Evolutionary conservation across 2,797 vertebrate species (phyloP).

Genomic region (Anniella stebbinsi): DNA sequence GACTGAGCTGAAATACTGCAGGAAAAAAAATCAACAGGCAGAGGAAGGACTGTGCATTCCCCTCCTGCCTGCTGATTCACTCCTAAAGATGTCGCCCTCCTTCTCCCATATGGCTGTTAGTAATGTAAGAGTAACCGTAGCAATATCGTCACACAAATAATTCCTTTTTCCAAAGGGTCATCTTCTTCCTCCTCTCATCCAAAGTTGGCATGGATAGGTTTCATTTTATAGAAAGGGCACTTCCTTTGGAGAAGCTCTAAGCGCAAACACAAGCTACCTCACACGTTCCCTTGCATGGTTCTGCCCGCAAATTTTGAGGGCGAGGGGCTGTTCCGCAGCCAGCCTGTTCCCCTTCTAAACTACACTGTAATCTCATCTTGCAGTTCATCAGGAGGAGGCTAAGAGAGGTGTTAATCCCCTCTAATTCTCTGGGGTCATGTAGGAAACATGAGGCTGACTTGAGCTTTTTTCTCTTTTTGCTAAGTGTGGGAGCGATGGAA

Average conservation of each 20-base stretch:
- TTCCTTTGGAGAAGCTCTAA: conserved; percentile 44
- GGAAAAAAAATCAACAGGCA: neutral
- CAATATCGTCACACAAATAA: neutral
- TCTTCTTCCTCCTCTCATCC: conserved; percentile 2
- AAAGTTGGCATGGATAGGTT: neutral
- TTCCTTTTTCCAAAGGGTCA: neutral
- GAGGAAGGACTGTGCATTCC: neutral
- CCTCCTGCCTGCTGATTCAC: neutral
- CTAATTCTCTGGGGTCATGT: conserved; percentile 65
- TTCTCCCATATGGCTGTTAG: neutral
- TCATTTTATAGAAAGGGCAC: conserved; percentile 56
- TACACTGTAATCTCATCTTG: conserved; percentile 34
- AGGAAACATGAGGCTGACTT: conserved; percentile 33
- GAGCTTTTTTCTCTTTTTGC: conserved; percentile 53
- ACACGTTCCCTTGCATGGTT: conserved; percentile 39
- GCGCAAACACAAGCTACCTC: conserved; percentile 55
- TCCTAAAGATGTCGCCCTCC: too few relatives aligned
- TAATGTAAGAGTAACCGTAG: neutral
- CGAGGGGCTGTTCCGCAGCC: conserved; percentile 54
- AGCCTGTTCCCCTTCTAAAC: conserved; percentile 54
- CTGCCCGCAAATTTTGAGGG: conserved; percentile 19
- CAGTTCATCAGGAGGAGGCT: conserved; percentile 65
- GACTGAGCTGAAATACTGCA: too few relatives aligned
- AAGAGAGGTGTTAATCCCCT: conserved; percentile 68
- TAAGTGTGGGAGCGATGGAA: conserved; percentile 59